Percentiles rank a stretch among this genome's conserved stretches.
Evolutionary conservation across 2,113 vertebrate genomes (phyloP).

Genomic region (Hippocampus comes): DNA sequence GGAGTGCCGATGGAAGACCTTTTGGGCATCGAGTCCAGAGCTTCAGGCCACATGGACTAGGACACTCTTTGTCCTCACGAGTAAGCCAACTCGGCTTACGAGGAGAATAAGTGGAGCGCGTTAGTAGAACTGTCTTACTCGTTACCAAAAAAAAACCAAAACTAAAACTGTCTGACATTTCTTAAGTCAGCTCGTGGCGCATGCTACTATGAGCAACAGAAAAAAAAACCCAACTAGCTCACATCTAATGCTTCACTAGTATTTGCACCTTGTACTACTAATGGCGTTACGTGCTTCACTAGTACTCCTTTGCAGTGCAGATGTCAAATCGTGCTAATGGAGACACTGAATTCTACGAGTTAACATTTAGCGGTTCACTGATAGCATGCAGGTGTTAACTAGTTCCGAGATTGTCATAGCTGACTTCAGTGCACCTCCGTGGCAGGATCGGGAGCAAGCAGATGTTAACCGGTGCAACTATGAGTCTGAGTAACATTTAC

Average conservation of each 20-base stretch:
- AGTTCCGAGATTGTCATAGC: no score
- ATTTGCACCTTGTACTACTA: background rate
- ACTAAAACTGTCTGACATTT: background rate
- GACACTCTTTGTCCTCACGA: background rate
- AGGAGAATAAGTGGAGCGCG: no score
- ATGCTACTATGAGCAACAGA: no score
- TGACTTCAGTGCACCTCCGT: no score
- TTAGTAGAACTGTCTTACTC: background rate
- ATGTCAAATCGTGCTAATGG: background rate
- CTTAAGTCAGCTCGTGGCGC: background rate
- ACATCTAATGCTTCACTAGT: background rate
- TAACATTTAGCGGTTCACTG: background rate
- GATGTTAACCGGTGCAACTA: no score
- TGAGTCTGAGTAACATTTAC: no score
- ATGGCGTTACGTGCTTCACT: no score
- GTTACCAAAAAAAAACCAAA: background rate
- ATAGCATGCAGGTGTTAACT: background rate
- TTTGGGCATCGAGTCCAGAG: no score
- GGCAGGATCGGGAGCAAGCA: no score
- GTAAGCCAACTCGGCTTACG: background rate
- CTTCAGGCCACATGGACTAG: background rate
- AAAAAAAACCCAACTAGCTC: no score
- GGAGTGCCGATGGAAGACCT: no score
- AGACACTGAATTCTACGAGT: background rate
- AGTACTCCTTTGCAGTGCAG: background rate